phyloP scores from a whole-genome alignment of 2,888 invertebrate genomes.

The Arctia plantaginis region DNA sequence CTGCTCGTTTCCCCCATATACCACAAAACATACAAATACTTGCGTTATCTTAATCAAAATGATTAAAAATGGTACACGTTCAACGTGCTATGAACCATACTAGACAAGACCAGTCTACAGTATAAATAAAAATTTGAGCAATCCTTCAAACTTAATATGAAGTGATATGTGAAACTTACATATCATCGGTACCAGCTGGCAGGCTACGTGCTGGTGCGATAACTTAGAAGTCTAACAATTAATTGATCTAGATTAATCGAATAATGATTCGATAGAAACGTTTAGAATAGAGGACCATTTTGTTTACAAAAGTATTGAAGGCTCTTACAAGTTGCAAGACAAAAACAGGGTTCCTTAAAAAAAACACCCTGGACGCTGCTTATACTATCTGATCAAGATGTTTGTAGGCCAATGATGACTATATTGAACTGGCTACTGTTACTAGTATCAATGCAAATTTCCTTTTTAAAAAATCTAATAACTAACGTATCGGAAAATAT shows the following conservation, averaged over 20 bases:
- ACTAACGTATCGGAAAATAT: neutral
- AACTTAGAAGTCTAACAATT: neutral
- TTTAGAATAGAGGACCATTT: neutral
- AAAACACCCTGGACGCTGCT: too few relatives aligned
- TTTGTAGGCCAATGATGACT: too few relatives aligned
- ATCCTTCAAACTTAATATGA: neutral
- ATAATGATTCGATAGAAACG: neutral
- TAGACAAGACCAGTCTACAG: neutral
- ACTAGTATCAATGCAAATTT: neutral
- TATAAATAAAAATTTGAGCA: neutral
- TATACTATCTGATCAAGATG: too few relatives aligned
- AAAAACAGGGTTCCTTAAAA: neutral
- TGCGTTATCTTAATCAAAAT: too few relatives aligned
- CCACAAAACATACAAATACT: too few relatives aligned
- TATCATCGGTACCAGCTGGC: neutral
- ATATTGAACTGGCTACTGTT: neutral
- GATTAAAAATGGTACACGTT: too few relatives aligned
- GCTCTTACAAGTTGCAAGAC: neutral
- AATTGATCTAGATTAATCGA: neutral
- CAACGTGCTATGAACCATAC: too few relatives aligned
- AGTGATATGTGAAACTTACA: neutral
- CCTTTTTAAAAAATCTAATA: too few relatives aligned
- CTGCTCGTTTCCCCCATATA: too few relatives aligned
- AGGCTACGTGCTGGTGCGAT: neutral
- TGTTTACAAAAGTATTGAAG: neutral